Percentiles rank a stretch among this genome's conserved stretches.
Conservation (phyloP, 2,113 vertebrate species). For the Channa maculata region DNA sequence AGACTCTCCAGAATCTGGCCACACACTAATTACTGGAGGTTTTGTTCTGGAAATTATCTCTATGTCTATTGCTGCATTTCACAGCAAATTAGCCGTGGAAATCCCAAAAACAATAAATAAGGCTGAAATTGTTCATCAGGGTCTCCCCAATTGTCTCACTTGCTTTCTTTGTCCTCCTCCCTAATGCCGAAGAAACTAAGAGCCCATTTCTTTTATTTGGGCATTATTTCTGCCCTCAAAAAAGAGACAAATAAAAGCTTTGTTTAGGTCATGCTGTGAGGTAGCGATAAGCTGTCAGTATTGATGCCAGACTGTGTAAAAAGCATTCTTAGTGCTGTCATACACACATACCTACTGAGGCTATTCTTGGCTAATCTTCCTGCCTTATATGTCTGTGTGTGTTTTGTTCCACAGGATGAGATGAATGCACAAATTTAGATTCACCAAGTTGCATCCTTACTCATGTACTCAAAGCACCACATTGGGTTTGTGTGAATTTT, state of each 20-base stretch:
- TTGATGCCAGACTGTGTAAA: conserved; percentile 72
- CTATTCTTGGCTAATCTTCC: not conserved
- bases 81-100: conserved; percentile 83
- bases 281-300: conserved; percentile 77
- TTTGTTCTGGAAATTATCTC: conserved; percentile 85
- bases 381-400: not conserved
- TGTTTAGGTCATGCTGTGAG: conserved; percentile 75
- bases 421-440: too few species aligned
- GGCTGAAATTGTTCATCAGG: conserved; percentile 72
- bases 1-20: conserved; percentile 70
- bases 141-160: conserved; percentile 68
- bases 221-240: conserved; percentile 65
- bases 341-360: conserved; percentile 41
- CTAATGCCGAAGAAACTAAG: conserved; percentile 70
- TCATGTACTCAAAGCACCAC: too few species aligned
- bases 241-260: conserved; percentile 72
- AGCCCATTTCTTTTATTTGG: conserved; percentile 67
- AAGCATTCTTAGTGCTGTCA: conserved; percentile 47
- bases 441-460: too few species aligned
- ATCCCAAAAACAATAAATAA: conserved; percentile 82
- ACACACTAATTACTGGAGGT: conserved; percentile 80
- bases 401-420: too few species aligned
- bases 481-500: too few species aligned
- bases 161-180: conserved; percentile 67
- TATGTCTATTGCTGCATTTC: conserved; percentile 78